A percentile compares a stretch with the other conserved stretches of the same genome.
phyloP scores from a whole-genome alignment of 2,113 vertebrate genomes.

The Vimba vimba region DNA sequence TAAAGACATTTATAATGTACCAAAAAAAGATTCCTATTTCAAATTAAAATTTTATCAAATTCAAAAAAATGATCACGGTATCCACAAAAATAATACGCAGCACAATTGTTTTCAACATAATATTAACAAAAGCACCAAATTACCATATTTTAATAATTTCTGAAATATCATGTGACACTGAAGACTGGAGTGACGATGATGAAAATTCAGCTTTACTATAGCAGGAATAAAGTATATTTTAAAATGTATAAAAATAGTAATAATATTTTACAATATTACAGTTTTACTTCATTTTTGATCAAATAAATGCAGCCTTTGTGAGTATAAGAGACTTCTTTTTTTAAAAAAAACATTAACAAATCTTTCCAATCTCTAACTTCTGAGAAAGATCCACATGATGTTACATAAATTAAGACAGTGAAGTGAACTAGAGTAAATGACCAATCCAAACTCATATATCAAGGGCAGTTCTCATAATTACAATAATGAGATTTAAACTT shows the following conservation, averaged over 20 bases:
- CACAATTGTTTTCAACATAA: background rate
- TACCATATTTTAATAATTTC: background rate
- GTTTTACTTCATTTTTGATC: background rate
- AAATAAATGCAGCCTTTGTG: background rate
- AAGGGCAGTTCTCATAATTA: background rate
- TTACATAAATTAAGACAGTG: constrained; percentile 3
- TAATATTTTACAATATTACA: background rate
- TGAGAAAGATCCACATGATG: background rate
- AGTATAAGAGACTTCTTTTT: too few species aligned
- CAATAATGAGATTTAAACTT: background rate
- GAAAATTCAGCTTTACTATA: background rate
- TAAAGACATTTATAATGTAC: background rate
- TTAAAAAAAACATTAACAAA: too few species aligned
- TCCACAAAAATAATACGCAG: too few species aligned
- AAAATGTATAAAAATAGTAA: background rate
- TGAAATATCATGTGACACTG: background rate
- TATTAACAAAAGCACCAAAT: background rate
- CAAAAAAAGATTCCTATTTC: background rate
- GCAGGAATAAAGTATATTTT: background rate
- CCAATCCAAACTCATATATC: constrained; percentile 13
- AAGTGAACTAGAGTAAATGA: background rate
- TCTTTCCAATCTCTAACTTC: background rate
- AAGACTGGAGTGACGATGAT: background rate
- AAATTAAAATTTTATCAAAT: too few species aligned
- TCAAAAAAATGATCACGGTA: background rate